Conservation (phyloP, 2,797 vertebrate genomes). For the Cyclopterus lumpus region DNA sequence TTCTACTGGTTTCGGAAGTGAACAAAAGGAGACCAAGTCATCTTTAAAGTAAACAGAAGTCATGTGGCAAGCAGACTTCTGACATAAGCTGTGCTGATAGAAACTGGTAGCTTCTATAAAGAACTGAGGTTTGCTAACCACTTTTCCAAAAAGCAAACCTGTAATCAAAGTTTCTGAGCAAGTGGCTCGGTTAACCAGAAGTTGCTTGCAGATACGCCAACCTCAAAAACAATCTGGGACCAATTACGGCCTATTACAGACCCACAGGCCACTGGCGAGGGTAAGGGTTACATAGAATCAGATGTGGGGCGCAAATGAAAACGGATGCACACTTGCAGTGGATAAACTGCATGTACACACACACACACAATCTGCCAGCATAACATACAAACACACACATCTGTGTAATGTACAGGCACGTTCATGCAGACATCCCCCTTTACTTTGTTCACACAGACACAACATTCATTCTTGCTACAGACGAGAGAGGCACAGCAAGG, state of each 20-base stretch:
- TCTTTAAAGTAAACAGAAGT: constrained; percentile 60
- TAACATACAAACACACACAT: not conserved
- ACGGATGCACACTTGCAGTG: constrained; percentile 50
- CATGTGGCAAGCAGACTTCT: constrained; percentile 63
- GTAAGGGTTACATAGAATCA: constrained; percentile 66
- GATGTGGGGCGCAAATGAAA: constrained; percentile 59
- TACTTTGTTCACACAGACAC: constrained; percentile 43
- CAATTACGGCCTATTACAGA: constrained; percentile 80
- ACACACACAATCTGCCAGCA: not conserved
- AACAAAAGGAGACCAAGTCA: constrained; percentile 24
- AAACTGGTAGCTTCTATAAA: constrained; percentile 77
- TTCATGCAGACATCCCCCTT: not conserved
- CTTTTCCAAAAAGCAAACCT: constrained; percentile 72
- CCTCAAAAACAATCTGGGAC: constrained; percentile 83
- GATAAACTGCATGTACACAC: constrained; percentile 7
- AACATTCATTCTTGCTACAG: constrained; percentile 49
- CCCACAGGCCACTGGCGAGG: constrained; percentile 71
- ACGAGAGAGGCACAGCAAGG: not conserved
- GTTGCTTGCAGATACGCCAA: constrained; percentile 69
- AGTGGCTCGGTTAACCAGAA: constrained; percentile 81
- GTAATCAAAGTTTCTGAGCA: constrained; percentile 82
- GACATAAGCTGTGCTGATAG: constrained; percentile 64
- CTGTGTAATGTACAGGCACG: not conserved
- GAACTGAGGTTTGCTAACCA: constrained; percentile 74
- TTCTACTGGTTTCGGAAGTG: constrained; percentile 26